Conservation (phyloP, 2,797 vertebrate species). For the Alca torda region DNA sequence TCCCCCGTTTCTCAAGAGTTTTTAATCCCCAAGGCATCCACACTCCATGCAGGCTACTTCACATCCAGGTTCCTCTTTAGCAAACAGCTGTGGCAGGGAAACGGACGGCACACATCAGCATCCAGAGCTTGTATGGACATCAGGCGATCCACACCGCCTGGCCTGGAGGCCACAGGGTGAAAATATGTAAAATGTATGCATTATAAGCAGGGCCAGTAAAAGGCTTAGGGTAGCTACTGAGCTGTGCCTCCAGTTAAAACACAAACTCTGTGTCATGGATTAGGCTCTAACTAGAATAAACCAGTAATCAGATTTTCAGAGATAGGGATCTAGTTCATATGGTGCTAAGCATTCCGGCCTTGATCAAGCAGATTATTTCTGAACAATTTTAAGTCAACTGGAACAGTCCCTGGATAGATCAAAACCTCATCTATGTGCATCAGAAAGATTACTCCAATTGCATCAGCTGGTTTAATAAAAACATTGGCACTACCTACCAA, state of each 20-base stretch:
- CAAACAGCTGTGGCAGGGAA: background rate
- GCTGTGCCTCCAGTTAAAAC: background rate
- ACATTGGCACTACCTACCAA: background rate
- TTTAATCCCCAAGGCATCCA: background rate
- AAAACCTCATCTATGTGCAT: conserved; percentile 13
- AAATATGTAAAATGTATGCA: background rate
- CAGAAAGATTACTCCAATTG: conserved; percentile 29
- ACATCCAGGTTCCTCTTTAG: background rate
- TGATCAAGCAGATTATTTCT: conserved; percentile 42
- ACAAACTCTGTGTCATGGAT: background rate
- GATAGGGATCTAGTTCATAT: conserved; percentile 34
- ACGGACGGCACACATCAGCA: background rate
- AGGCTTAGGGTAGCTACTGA: background rate
- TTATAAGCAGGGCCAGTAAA: background rate
- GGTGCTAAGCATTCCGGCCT: background rate
- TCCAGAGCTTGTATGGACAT: background rate
- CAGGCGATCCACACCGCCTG: background rate
- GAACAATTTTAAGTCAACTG: conserved; percentile 31
- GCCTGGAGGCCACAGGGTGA: background rate
- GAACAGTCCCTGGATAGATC: conserved; percentile 14
- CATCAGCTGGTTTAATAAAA: conserved; percentile 35
- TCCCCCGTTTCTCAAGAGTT: background rate
- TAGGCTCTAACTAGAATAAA: conserved; percentile 28
- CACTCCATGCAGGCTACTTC: background rate
- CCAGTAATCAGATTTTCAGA: conserved; percentile 39